Conservation (phyloP, 2,113 vertebrate species). For the Turnix velox region DNA sequence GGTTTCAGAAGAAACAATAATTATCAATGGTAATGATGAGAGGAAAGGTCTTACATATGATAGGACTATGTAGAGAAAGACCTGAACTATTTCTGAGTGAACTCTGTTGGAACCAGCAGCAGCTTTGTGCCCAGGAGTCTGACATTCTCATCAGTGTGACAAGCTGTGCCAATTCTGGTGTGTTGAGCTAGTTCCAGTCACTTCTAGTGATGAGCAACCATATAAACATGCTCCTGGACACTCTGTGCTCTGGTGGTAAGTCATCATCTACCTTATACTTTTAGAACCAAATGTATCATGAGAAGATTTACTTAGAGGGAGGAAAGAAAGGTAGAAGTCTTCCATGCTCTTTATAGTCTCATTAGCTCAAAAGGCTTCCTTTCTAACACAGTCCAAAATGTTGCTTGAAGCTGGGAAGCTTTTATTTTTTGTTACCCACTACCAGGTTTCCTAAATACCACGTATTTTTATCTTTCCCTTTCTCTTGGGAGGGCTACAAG, state of each 20-base stretch:
- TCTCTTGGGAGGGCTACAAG: not conserved
- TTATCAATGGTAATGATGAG: not conserved
- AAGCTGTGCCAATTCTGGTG: not conserved
- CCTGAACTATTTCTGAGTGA: not conserved
- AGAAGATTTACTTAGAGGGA: not conserved
- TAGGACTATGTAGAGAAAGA: not conserved
- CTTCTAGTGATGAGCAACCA: not conserved
- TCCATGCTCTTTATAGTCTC: not conserved
- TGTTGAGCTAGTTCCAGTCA: not conserved
- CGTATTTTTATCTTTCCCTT: rapidly evolving
- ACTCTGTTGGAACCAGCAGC: not conserved
- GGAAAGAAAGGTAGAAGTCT: not conserved
- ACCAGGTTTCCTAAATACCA: not conserved
- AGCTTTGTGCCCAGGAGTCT: not conserved
- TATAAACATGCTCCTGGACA: not conserved
- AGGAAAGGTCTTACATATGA: not conserved
- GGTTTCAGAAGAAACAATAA: not conserved
- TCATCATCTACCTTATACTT: not conserved
- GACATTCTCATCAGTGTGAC: not conserved
- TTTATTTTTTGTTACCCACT: not conserved
- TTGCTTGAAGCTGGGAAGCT: not conserved
- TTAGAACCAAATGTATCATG: not conserved
- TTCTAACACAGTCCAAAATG: not conserved
- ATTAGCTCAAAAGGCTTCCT: not conserved
- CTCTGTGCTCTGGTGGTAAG: too few species aligned